Base-by-base conservation (phyloP, 92 coral and sea anemone genomes). In the Epizoanthus stellaris region DNA sequence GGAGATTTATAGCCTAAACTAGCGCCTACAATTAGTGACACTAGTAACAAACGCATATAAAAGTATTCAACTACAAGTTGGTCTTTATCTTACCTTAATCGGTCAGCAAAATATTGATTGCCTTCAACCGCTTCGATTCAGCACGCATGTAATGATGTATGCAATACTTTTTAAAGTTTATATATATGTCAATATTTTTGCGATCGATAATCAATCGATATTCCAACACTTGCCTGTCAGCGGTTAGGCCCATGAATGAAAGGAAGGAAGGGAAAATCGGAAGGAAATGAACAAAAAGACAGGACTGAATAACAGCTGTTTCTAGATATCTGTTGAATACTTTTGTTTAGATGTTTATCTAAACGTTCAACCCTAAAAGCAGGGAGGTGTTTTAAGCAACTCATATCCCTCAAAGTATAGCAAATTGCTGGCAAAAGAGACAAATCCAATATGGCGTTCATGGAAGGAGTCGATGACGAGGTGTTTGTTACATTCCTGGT, bases 401-500 rank as follows among this genome's bases (percentile, higher is more conserved):
- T 74, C 69, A 82, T 85, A 85, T 80, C 65, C 6, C 52, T 14
- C 16, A 5, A 52, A 23, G 21, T 52, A 30, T 49, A 43, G 14
- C 90, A 71, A 85, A 54, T 56, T 16, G 9, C 56, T 17, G 73
- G 11, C 49, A 40, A 17, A 68, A 43, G 19, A 8, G 7, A 34
- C 8, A 68, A 42, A 4, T 8, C 38, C 6, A 9, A 61, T 16
- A 94, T 94, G 95, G 82, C 89, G 63, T 14, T 88, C 10, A 30
- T 97, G 53, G 99, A 97, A 88, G 99, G 99, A 87, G 93, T 97
- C 42, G 95, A 91, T 72, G 89, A 97, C 34, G 99, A 97, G 49
- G 98, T 95, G 43, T 76, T 97, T 21, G 53, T 95, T 20, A 89
- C 93, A 30, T 91, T 91, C 43, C 25, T 89, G 64, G 87, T 89